These are phyloP conservation scores for Coenonympha glycerion DNA, from an alignment of 2,888 invertebrate species.

Conservation along the genomic window DNA sequence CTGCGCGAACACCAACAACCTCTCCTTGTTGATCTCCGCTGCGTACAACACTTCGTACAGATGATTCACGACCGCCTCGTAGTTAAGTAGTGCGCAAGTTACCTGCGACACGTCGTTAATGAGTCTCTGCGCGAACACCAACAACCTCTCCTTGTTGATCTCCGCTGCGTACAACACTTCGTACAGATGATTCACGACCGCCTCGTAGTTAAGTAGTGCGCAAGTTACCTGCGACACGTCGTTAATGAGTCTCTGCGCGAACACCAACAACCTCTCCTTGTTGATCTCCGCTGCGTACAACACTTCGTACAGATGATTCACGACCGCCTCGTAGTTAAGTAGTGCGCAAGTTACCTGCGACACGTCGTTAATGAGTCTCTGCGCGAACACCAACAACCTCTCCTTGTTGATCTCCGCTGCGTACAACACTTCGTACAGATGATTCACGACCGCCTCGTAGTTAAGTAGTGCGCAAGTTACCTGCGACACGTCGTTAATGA, in stretches of 20 bases:
- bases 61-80: conserved; percentile 84
- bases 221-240: conserved; percentile 83
- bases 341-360: conserved; percentile 80
- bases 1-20: conserved; percentile 85
- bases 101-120: conserved; percentile 86
- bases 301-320: conserved; percentile 86
- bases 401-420: conserved; percentile 82
- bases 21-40: conserved; percentile 82
- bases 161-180: conserved; percentile 84
- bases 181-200: conserved; percentile 84
- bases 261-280: conserved; percentile 83
- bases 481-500: conserved; percentile 87
- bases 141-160: conserved; percentile 83
- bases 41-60: conserved; percentile 83
- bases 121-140: conserved; percentile 87
- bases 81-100: no score
- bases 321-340: conserved; percentile 84
- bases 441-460: conserved; percentile 83
- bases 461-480: no score
- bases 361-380: conserved; percentile 88
- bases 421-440: conserved; percentile 85
- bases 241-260: conserved; percentile 87
- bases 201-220: conserved; percentile 85
- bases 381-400: conserved; percentile 84
- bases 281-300: conserved; percentile 82